phyloP scores from a whole-genome alignment of 2,113 vertebrate species.

The Montifringilla adamsi region DNA sequence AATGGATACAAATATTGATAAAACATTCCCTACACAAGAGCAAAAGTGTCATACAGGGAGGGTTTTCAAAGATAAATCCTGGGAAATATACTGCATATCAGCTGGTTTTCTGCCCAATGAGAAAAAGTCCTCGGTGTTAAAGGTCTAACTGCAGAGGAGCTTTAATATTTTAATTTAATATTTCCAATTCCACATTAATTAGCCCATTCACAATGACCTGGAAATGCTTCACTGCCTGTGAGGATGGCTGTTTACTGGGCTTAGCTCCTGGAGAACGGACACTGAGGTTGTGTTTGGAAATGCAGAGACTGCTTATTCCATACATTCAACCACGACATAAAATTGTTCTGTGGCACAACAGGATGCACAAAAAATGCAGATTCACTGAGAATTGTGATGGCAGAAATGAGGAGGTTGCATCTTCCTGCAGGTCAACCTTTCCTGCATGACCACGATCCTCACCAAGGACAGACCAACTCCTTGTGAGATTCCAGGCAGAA shows the following conservation, averaged over 20 bases:
- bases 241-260: not conserved
- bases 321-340: accelerated
- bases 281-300: not conserved
- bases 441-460: accelerated
- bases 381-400: not conserved
- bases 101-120: not conserved
- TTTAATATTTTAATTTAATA: not conserved
- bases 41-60: not conserved
- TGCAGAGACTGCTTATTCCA: not conserved
- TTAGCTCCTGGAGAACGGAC: not conserved
- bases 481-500: not conserved
- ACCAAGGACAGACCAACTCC: not conserved
- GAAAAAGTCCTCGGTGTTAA: not conserved
- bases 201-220: not conserved
- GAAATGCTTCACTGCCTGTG: not conserved
- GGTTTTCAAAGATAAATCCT: not conserved
- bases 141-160: not conserved
- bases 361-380: not conserved
- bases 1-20: slow-evolving; percentile 7
- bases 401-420: not conserved
- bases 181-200: not conserved
- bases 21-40: not conserved
- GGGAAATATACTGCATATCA: not conserved
- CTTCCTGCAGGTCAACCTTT: not conserved
- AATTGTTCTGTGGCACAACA: not conserved